Evolutionary conservation across 2,797 vertebrate species (phyloP), one percentile per base, ranked within the genome.

Genomic region (Pyrrhura leucotis): DNA sequence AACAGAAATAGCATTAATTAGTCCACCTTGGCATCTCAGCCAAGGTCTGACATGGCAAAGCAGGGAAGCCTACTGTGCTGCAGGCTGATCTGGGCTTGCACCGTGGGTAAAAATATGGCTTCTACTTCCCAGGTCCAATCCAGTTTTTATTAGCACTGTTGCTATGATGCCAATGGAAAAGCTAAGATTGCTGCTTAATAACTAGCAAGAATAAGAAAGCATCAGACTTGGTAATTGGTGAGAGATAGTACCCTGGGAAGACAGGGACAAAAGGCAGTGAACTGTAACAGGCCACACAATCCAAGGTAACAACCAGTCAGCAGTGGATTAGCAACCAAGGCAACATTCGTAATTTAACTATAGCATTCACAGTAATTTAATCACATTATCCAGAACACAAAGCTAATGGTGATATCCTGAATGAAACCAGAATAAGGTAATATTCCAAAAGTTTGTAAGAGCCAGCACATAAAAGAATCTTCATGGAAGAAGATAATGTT

Each of bases 201-300:
- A 80, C 51, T 78, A 89, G 33, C 21, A 85, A 73, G 44, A 85
- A 76, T 35, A 91, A 65, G 56, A 93, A 88, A 94, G 13, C 45
- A 88, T 79, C 78, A 85, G 40, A 62, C 33, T 88, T 78, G 19
- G 28, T 93, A 96, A 96, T 84, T 90, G 93, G 77, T 89, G 90
- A 82, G 66, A 88, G 82, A 72, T 37, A 72, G 79, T 93, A 83
- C 61, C 67, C 71, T 85, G 88, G 78, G 76, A 94, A 93, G 94
- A 89, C 44, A n/a, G 66, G 66, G 56, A 96, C 95, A 92, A 97
- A 97, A 97, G 56, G 85, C 91, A 95, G 44, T 86, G 87, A 92
- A 79, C 93, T 95, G 74, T 81, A 96, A 88, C 66, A 80, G 90
- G 75, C 48, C 44, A 53, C 78, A 81, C 33, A 90, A 66, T 83